Conservation (phyloP, 1,140 invertebrate genomes). For the Brachystomella parvula region DNA sequence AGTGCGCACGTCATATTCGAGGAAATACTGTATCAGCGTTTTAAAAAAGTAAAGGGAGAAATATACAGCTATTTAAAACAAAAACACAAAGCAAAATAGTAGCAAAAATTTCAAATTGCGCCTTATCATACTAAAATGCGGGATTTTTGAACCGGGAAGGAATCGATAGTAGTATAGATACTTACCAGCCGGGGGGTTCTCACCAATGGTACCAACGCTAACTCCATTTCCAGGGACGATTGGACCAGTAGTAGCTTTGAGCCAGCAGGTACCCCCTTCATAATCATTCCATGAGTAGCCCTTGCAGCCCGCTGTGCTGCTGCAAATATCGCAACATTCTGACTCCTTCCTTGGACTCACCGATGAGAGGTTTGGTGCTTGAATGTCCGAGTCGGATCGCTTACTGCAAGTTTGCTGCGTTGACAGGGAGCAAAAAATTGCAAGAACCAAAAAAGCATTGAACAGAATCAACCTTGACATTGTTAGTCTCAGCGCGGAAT, state of each 20-base stretch:
- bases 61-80: no score
- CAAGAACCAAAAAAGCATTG: neutral
- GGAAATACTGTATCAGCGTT: no score
- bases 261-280: constrained; percentile 18
- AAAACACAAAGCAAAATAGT: no score
- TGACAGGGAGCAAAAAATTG: constrained; percentile 2
- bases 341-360: neutral
- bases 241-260: constrained; percentile 16
- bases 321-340: constrained; percentile 18
- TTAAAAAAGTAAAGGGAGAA: no score
- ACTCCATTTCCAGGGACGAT: neutral
- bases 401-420: constrained; percentile 15
- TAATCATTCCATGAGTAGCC: constrained; percentile 22
- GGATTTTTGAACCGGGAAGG: no score
- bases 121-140: no score
- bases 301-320: constrained; percentile 10
- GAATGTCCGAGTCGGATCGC: constrained; percentile 4
- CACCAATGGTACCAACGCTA: constrained; percentile 1
- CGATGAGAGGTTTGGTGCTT: constrained; percentile 3
- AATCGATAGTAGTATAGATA: neutral
- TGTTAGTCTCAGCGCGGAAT: no score
- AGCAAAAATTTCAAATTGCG: no score
- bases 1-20: no score
- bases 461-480: no score
- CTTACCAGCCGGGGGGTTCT: constrained; percentile 11